Percentiles rank a stretch among this genome's conserved stretches.
phyloP scores from a whole-genome alignment of 2,113 vertebrate genomes.

The Pangasianodon gigas region DNA sequence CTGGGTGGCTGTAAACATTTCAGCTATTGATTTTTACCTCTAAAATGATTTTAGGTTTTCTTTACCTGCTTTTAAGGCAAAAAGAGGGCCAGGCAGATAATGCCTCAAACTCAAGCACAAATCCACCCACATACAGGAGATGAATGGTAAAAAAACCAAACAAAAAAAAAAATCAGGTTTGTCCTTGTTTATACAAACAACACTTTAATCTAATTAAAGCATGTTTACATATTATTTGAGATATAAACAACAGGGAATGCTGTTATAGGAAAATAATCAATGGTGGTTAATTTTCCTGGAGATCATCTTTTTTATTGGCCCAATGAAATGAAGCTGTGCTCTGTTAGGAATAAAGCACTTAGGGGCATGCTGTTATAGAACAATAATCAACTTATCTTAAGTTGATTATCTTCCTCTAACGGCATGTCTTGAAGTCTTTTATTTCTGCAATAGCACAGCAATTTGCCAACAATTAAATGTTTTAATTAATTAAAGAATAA shows the following conservation, averaged over 20 bases:
- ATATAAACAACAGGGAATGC: neutral
- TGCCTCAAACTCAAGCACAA: neutral
- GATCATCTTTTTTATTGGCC: neutral
- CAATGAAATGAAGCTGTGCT: neutral
- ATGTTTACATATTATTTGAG: neutral
- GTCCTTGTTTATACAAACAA: neutral
- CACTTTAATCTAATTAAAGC: neutral
- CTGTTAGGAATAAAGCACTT: neutral
- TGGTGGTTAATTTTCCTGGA: neutral
- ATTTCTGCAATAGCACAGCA: neutral
- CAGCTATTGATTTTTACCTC: conserved; percentile 15
- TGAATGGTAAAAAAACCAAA: neutral
- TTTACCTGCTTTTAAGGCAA: conserved; percentile 46
- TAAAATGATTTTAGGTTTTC: conserved; percentile 36
- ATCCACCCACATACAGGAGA: neutral
- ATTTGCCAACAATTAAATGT: neutral
- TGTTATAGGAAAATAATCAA: neutral
- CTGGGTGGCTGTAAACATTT: conserved; percentile 7
- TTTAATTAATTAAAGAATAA: neutral
- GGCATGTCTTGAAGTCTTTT: neutral
- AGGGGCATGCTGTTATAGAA: neutral
- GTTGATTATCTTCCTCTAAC: neutral
- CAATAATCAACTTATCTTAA: neutral
- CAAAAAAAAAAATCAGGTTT: neutral
- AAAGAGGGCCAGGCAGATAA: neutral